phyloP scores from a whole-genome alignment of 1,140 invertebrate species.

The Zaprionus gabonicus region DNA sequence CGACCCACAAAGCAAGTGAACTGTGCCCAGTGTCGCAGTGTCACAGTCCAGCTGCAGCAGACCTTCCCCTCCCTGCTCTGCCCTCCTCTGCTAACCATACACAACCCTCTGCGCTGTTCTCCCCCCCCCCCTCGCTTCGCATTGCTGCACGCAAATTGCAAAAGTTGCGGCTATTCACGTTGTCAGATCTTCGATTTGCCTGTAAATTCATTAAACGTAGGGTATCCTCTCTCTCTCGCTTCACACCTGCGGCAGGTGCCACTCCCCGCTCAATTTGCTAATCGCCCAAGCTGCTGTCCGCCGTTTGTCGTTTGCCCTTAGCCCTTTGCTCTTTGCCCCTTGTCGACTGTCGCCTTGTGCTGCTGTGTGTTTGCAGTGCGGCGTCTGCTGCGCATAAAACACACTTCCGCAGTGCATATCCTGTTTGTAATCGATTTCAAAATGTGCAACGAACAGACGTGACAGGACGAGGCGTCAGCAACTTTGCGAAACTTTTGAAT shows the following conservation, averaged over 20 bases:
- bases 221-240: not conserved
- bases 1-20: slow-evolving; percentile 42
- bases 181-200: slow-evolving; percentile 44
- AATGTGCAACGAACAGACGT: slow-evolving; percentile 74
- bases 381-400: slow-evolving; percentile 51
- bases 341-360: not conserved
- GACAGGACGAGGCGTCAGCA: slow-evolving; percentile 30
- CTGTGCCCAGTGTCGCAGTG: slow-evolving; percentile 57
- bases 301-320: not conserved
- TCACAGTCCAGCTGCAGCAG: slow-evolving; percentile 24
- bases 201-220: slow-evolving; percentile 65
- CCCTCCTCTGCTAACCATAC: not conserved
- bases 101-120: not conserved
- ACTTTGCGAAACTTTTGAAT: slow-evolving; percentile 8
- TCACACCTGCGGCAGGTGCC: not conserved
- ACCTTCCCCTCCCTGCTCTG: not conserved
- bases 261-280: slow-evolving; percentile 20
- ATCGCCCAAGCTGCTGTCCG: slow-evolving; percentile 36
- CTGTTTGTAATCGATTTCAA: slow-evolving; percentile 82
- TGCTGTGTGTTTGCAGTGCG: not conserved
- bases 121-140: slow-evolving; percentile 17
- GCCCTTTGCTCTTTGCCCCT: not conserved
- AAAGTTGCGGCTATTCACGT: slow-evolving; percentile 60
- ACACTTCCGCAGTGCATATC: slow-evolving; percentile 78
- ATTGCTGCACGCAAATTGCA: slow-evolving; percentile 68